Conservation (phyloP, 64 coral and sea anemone species). For the Stylophora pistillata region DNA sequence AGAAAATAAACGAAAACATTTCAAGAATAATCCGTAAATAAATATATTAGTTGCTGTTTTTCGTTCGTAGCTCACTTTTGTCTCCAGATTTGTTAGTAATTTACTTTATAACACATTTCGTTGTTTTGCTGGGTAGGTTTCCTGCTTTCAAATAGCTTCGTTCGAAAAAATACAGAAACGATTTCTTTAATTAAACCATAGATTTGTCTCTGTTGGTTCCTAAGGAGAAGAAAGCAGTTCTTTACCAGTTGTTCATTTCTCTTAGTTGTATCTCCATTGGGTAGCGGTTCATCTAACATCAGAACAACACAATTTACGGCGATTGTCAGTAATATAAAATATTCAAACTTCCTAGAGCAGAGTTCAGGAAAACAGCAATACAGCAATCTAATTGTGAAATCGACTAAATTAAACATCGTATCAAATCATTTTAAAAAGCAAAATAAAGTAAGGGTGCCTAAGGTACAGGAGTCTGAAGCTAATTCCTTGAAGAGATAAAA, state of each 20-base stretch:
- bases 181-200: not conserved
- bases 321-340: conserved; percentile 97
- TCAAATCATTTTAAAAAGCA: conserved; percentile 21
- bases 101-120: not conserved
- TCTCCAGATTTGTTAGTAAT: not conserved
- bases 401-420: not conserved
- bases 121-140: not conserved
- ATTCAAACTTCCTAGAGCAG: conserved; percentile 84
- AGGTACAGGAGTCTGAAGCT: too few relatives aligned
- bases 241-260: conserved; percentile 91
- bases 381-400: conserved; percentile 41
- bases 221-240: not conserved
- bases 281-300: conserved; percentile 84
- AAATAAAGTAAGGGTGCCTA: conserved; percentile 33
- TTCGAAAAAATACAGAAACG: conserved; percentile 4
- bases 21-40: not conserved
- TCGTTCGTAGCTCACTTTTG: not conserved
- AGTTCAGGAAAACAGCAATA: conserved; percentile 82
- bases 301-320: conserved; percentile 96
- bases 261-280: conserved; percentile 85
- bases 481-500: not conserved
- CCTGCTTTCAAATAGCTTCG: conserved; percentile 5
- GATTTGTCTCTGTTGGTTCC: not conserved
- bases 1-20: conserved; percentile 33
- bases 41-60: not conserved